Evolutionary conservation across 2,797 vertebrate genomes (phyloP).

Genomic region (Crenichthys baileyi): DNA sequence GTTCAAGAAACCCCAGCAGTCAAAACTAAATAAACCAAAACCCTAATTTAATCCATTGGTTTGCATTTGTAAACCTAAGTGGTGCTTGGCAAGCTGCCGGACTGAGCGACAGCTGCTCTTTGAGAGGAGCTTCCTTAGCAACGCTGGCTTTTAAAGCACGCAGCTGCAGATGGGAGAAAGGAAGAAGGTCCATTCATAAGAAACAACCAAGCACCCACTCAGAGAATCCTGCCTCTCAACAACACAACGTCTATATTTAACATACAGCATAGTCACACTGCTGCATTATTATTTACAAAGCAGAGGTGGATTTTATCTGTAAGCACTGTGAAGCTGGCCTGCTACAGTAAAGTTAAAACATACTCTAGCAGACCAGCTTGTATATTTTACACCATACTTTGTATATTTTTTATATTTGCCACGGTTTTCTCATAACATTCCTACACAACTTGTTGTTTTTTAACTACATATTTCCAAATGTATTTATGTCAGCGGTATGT

Average conservation of each 20-base stretch:
- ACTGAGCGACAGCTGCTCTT: constrained; percentile 63
- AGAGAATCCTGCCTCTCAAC: not conserved
- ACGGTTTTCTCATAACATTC: too few relatives aligned
- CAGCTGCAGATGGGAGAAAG: constrained; percentile 69
- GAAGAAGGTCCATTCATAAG: constrained; percentile 72
- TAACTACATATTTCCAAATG: too few relatives aligned
- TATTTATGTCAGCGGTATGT: too few relatives aligned
- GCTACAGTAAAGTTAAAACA: not conserved
- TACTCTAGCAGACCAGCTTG: too few relatives aligned
- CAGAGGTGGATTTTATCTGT: not conserved
- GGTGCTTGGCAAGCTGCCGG: constrained; percentile 44
- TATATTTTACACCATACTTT: too few relatives aligned
- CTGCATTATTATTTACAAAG: constrained; percentile 33
- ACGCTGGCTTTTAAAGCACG: constrained; percentile 62
- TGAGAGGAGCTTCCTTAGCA: constrained; percentile 78
- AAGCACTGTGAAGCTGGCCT: not conserved
- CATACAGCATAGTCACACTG: not conserved
- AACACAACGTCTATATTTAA: constrained; percentile 38
- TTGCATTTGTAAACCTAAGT: constrained; percentile 43
- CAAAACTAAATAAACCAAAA: not conserved
- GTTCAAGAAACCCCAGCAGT: not conserved
- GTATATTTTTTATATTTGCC: too few relatives aligned
- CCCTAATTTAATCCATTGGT: not conserved
- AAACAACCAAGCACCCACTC: constrained; percentile 42
- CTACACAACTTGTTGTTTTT: too few relatives aligned